A percentile compares a stretch with the other conserved stretches of the same genome.
These are phyloP conservation scores for Hippopotamyrus pictus DNA, from an alignment of 2,797 vertebrate genomes.

Conservation along the genomic window DNA sequence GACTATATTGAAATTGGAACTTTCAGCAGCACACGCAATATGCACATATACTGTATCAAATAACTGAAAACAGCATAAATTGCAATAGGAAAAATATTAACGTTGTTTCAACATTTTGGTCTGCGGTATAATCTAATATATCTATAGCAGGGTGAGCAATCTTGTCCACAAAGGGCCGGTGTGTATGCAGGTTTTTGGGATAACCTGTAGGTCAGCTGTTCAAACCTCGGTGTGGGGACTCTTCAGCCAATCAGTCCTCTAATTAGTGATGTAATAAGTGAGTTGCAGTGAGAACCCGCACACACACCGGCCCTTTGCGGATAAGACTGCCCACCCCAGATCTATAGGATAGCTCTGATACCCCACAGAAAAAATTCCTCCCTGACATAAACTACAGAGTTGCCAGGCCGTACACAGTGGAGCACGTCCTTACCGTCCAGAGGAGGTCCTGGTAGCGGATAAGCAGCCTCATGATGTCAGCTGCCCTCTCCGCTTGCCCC, in stretches of 20 bases:
- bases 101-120: neutral
- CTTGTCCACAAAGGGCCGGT: neutral
- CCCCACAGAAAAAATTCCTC: neutral
- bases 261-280: neutral
- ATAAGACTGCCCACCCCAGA: neutral
- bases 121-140: neutral
- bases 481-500: constrained; percentile 75
- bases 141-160: neutral
- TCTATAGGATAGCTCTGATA: neutral
- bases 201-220: neutral
- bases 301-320: neutral
- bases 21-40: neutral
- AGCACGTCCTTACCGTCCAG: constrained; percentile 67
- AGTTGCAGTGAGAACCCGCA: neutral
- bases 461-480: constrained; percentile 76
- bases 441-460: constrained; percentile 84
- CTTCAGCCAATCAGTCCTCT: neutral
- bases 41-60: neutral
- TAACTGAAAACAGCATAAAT: neutral
- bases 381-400: neutral
- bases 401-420: neutral
- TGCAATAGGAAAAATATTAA: neutral
- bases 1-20: neutral
- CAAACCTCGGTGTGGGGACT: neutral
- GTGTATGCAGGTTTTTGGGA: neutral